A percentile compares a stretch with the other conserved stretches of the same genome.
Conservation (phyloP, 1,140 invertebrate species). For the Spodoptera frugiperda region DNA sequence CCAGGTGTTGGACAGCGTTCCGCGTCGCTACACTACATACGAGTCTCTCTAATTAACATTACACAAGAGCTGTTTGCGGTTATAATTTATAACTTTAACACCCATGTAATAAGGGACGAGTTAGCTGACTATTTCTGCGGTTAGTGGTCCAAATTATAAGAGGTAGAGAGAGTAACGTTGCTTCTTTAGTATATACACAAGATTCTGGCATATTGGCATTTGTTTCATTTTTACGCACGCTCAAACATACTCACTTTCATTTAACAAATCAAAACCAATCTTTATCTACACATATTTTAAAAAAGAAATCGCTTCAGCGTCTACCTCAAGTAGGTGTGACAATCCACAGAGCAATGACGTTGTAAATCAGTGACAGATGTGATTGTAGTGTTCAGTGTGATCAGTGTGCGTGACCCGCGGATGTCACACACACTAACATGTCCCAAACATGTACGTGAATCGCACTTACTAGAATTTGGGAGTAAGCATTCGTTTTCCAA, state of each 20-base stretch:
- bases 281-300: too few relatives aligned
- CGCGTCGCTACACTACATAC: conserved; percentile 17
- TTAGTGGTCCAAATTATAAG: neutral
- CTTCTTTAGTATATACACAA: neutral
- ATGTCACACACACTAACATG: neutral
- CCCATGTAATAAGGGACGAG: conserved; percentile 1
- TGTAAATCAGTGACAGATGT: conserved; percentile 34
- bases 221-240: too few relatives aligned
- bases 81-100: conserved; percentile 15
- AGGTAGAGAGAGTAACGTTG: neutral
- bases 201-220: too few relatives aligned
- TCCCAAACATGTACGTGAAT: neutral
- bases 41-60: conserved; percentile 38
- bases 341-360: neutral
- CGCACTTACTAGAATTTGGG: neutral
- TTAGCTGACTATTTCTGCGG: neutral
- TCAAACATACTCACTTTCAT: too few relatives aligned
- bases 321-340: neutral
- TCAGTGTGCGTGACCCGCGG: conserved; percentile 21
- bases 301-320: neutral
- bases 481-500: too few relatives aligned
- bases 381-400: conserved; percentile 12
- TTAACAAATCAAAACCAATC: neutral
- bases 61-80: neutral
- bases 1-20: neutral